Evolutionary conservation across 2,113 vertebrate species (phyloP).

Genomic region (Opisthocomus hoazin): DNA sequence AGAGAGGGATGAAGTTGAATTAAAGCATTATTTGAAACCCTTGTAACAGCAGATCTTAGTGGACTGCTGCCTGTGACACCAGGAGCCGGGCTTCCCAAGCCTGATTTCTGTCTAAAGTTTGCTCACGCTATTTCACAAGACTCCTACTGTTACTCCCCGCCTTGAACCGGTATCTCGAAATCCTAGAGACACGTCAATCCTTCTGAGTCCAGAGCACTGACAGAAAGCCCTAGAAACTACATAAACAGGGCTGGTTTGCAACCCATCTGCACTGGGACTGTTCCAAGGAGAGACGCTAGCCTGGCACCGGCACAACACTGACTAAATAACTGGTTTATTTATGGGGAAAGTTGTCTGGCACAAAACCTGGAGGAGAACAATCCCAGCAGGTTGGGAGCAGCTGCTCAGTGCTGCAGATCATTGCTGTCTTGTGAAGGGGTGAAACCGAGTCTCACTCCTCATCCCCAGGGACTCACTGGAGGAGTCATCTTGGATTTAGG

Average conservation of each 20-base stretch:
- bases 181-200: slow-evolving; percentile 11
- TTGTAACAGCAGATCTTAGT: not conserved
- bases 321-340: slow-evolving; percentile 48
- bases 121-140: not conserved
- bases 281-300: slow-evolving; percentile 5
- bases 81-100: not conserved
- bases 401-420: not conserved
- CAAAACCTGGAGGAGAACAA: slow-evolving; percentile 17
- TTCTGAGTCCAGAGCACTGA: slow-evolving; percentile 43
- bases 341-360: slow-evolving; percentile 34
- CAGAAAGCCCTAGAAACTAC: slow-evolving; percentile 30
- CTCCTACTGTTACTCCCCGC: not conserved
- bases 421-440: not conserved
- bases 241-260: slow-evolving; percentile 38
- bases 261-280: slow-evolving; percentile 20
- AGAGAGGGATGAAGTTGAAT: not conserved
- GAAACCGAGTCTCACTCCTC: not conserved
- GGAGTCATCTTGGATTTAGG: not conserved
- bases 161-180: not conserved
- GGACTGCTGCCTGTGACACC: not conserved
- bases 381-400: slow-evolving; percentile 38
- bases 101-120: not conserved
- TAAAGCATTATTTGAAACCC: not conserved
- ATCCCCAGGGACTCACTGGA: not conserved
- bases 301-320: slow-evolving; percentile 30